Base-by-base conservation (phyloP, 2,113 vertebrate genomes). In the Silurus asotus region DNA sequence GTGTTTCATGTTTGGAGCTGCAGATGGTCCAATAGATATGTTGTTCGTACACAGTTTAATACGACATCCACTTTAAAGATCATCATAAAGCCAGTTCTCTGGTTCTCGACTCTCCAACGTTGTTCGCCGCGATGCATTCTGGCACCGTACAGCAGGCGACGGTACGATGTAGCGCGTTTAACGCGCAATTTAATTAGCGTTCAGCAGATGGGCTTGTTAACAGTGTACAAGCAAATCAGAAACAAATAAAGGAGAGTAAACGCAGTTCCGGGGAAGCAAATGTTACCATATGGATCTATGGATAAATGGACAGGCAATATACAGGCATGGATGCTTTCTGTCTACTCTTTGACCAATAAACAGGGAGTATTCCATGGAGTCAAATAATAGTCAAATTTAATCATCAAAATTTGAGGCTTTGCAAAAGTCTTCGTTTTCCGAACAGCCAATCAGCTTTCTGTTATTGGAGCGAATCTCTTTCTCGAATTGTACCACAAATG, bases 141-240 rank as follows among this genome's bases (percentile, higher is more conserved):
- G 80, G 80, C 80, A 82, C 80, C 48, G 65, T 82, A 51, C 80
- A 65, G 45, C 61, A 82, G 48, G 80, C 37, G 65, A 64, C 19
- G 65, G 55, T 59, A 81, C 9, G 1, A 81, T 64, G 79, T n/a
- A 51, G 45, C 9, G 48, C n/a, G 56, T 82, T 82, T 82, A 65
- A 49, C 8, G 61, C 80, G 51, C 48, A 9, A 48, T 65, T 82
- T 82, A 65, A 82, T 82, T 82, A 82, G 80, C 23, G 8, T 65
- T 64, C n/a, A 82, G 80, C 80, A 82, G 61, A 82, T 82, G 80
- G 80, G 80, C 80, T 82, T 65, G 61, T 82, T 82, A 82, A 82
- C 80, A 82, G 45, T 65, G 80, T 65, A 8, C 61, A 82, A 82
- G 61, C 45, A 65, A 20, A 82, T 65, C 20, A 82, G 10, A 49